Conservation (phyloP, 1,140 invertebrate species). For the Macrocentrus cingulum region DNA sequence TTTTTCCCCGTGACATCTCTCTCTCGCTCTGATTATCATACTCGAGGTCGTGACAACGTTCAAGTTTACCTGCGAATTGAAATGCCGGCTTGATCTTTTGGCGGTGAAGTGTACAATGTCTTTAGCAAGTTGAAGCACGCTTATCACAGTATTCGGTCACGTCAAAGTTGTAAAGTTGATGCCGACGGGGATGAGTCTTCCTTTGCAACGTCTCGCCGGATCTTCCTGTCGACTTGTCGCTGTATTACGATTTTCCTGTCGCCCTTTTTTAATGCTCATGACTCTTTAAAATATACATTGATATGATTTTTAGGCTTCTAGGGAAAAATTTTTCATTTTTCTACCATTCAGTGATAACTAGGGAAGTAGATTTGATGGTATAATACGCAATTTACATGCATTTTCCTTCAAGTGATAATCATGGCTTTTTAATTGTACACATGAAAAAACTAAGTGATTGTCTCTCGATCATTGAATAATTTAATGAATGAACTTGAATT, state of each 20-base stretch:
- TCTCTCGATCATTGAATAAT: background rate
- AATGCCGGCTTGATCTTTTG: too few relatives aligned
- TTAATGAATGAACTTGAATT: background rate
- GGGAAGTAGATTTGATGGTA: too few relatives aligned
- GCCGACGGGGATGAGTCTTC: slow-evolving; percentile 2
- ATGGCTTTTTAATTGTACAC: background rate
- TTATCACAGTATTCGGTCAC: slow-evolving; percentile 1
- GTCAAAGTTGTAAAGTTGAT: slow-evolving; percentile 5
- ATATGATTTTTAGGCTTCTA: too few relatives aligned
- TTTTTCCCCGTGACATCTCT: background rate
- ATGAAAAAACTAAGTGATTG: background rate
- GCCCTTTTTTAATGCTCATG: background rate
- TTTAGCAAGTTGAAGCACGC: too few relatives aligned
- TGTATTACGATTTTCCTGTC: background rate
- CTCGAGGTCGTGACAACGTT: too few relatives aligned
- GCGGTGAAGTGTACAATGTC: too few relatives aligned
- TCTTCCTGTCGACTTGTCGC: slow-evolving; percentile 10
- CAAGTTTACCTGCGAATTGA: too few relatives aligned
- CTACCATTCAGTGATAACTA: too few relatives aligned
- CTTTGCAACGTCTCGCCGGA: slow-evolving; percentile 8
- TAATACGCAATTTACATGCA: background rate
- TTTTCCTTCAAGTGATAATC: too few relatives aligned
- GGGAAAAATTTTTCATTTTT: too few relatives aligned
- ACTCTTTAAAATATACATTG: too few relatives aligned
- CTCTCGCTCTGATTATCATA: too few relatives aligned